Percentiles rank a stretch among this genome's conserved stretches.
Evolutionary conservation across 1,140 invertebrate species (phyloP).

Genomic region (Drosophila kepulauana): DNA sequence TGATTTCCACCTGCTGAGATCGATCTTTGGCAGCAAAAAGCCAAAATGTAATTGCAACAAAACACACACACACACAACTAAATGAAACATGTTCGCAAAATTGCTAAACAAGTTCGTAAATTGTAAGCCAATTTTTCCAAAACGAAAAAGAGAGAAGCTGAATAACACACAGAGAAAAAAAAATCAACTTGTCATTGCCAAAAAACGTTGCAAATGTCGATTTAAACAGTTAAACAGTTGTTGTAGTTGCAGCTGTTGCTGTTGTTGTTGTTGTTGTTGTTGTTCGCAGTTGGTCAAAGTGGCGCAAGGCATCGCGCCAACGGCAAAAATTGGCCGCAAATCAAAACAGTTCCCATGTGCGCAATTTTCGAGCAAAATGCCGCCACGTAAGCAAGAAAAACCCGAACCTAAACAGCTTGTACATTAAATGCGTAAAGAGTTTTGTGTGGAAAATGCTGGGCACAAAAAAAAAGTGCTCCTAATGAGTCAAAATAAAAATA

Average conservation of each 20-base stretch:
- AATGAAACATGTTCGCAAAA: conserved; percentile 49
- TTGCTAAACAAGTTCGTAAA: conserved; percentile 71
- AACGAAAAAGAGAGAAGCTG: background rate
- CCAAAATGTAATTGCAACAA: conserved; percentile 33
- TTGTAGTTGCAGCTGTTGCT: conserved; percentile 16
- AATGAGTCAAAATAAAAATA: conserved; percentile 25
- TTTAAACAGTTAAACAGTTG: conserved; percentile 59
- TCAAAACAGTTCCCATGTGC: conserved; percentile 83
- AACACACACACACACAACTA: conserved; percentile 8
- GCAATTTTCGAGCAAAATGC: conserved; percentile 71
- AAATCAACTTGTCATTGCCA: conserved; percentile 80
- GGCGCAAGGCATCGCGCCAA: conserved; percentile 64
- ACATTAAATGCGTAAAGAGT: conserved; percentile 65
- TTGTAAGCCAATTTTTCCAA: conserved; percentile 69
- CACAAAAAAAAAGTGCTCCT: conserved; percentile 26
- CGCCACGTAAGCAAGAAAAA: conserved; percentile 67
- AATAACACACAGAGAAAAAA: conserved; percentile 29
- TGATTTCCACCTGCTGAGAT: background rate
- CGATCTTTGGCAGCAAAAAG: conserved; percentile 8
- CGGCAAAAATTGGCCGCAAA: conserved; percentile 71
- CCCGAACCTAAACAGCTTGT: conserved; percentile 40
- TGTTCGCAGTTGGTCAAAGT: conserved; percentile 31
- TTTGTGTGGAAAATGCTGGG: conserved; percentile 49
- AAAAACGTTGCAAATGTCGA: conserved; percentile 76
- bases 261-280: conserved; percentile 25